Conservation (phyloP, 2,797 vertebrate species). For the Salmo trutta region DNA sequence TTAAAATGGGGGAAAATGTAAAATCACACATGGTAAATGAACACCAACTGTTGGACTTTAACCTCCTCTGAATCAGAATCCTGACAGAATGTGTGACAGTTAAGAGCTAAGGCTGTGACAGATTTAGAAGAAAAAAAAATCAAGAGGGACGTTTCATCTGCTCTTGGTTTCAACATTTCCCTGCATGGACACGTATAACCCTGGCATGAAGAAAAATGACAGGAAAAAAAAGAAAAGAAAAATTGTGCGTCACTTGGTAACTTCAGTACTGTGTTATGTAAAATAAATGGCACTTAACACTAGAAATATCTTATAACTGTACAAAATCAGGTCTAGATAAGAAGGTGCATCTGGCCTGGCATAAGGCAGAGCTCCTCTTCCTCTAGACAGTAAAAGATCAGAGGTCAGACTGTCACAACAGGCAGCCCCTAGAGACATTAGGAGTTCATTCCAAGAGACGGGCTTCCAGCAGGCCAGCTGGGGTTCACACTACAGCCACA, state of each 20-base stretch:
- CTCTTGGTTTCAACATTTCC: slow-evolving; percentile 53
- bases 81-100: neutral
- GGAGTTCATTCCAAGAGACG: slow-evolving; percentile 13
- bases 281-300: slow-evolving; percentile 84
- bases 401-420: slow-evolving; percentile 60
- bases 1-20: slow-evolving; percentile 44
- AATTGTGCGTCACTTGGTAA: slow-evolving; percentile 75
- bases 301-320: slow-evolving; percentile 72
- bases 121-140: slow-evolving; percentile 9
- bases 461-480: slow-evolving; percentile 17
- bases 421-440: slow-evolving; percentile 32
- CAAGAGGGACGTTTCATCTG: slow-evolving; percentile 46
- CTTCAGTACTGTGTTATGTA: slow-evolving; percentile 73
- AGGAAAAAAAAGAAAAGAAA: slow-evolving; percentile 27
- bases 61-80: neutral
- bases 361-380: slow-evolving; percentile 36
- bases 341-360: slow-evolving; percentile 42
- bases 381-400: slow-evolving; percentile 59
- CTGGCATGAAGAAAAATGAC: slow-evolving; percentile 45
- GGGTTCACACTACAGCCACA: slow-evolving; percentile 19
- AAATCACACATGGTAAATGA: slow-evolving; percentile 16
- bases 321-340: slow-evolving; percentile 64
- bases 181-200: slow-evolving; percentile 55
- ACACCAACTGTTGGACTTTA: slow-evolving; percentile 17
- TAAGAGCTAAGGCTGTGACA: slow-evolving; percentile 59